A percentile compares a stretch with the other conserved stretches of the same genome.
These are phyloP conservation scores for Grus americana DNA, from an alignment of 2,113 vertebrate species.

Conservation along the genomic window DNA sequence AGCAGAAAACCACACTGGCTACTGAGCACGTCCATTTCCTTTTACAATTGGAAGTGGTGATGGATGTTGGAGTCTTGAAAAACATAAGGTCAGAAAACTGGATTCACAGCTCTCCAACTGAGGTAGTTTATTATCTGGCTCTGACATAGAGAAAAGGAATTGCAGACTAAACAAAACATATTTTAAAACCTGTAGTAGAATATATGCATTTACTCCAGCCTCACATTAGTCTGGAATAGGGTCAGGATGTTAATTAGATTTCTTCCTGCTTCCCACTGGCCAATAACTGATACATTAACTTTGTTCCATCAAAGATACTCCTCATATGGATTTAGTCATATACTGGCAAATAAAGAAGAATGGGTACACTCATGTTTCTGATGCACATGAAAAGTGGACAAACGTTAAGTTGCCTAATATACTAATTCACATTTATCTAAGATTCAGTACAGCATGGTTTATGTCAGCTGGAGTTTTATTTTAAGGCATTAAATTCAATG, in stretches of 20 bases:
- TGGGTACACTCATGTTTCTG: not conserved
- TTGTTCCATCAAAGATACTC: not conserved
- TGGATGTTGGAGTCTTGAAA: not conserved
- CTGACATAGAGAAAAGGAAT: not conserved
- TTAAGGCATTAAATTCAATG: not conserved
- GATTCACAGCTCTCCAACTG: not conserved
- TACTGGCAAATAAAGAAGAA: not conserved
- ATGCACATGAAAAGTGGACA: not conserved
- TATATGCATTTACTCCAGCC: not conserved
- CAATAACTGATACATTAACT: not conserved
- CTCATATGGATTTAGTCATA: not conserved
- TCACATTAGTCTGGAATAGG: not conserved
- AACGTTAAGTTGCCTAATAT: not conserved
- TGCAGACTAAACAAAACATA: not conserved
- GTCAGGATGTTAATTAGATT: not conserved
- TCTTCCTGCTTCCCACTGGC: not conserved
- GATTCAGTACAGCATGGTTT: not conserved
- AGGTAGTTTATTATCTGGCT: conserved; percentile 2
- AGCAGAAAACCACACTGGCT: not conserved
- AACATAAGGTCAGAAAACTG: conserved; percentile 7
- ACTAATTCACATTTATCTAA: not conserved
- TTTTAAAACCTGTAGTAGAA: not conserved
- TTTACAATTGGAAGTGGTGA: not conserved
- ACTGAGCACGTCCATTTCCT: not conserved
- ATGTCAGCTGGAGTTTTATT: not conserved